Evolutionary conservation across 2,888 invertebrate species (phyloP), one percentile per base, ranked within the genome.

Genomic region (Aphrophora alni): DNA sequence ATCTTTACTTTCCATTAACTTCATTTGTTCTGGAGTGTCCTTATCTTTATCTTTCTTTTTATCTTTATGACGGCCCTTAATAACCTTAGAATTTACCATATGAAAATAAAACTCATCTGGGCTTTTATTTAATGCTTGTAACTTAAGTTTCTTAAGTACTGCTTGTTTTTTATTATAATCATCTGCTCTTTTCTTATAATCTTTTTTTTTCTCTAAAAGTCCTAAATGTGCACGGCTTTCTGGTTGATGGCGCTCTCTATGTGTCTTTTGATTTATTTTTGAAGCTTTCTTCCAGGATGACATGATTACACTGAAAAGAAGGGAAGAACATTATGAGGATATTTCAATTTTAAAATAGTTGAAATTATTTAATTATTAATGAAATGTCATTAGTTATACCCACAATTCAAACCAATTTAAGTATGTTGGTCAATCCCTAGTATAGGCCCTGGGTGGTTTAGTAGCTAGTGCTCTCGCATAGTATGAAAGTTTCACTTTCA

Each of bases 41-140:
- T 95, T 94, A 70, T 93, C 93, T 44, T 82, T 78, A 14, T 81
- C 77, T 78, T 86, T 84, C 10, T 89, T 88, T 84, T 90, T 90
- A 85, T 91, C 93, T 86, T 91, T 88, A 82, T 90, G 90, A 0
- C 87, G 83, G 0, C 91, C 91, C 84, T 90, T 90, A 83, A 90
- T 88, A 0, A 95, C 89, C 88, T 93, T 93, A 0, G 97, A 95
- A 87, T 96, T 97, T 80, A 97, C 93, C 98, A 99, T 99, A 87
- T 98, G 98, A 89, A 96, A 97, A 88, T 98, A 96, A 89, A 98
- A 99, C 88, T 99, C 99, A 93, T 99, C 98, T 0, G 98, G 98
- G 90, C 99, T 99, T 88, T 94, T 96, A 87, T 98, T 95, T 26
- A 97, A 89, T 0, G 97, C 98, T 81, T 95, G 92, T 87, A 94